These are phyloP conservation scores for Microdon myrmicae DNA, from an alignment of 2,888 invertebrate genomes.

Conservation along the genomic window DNA sequence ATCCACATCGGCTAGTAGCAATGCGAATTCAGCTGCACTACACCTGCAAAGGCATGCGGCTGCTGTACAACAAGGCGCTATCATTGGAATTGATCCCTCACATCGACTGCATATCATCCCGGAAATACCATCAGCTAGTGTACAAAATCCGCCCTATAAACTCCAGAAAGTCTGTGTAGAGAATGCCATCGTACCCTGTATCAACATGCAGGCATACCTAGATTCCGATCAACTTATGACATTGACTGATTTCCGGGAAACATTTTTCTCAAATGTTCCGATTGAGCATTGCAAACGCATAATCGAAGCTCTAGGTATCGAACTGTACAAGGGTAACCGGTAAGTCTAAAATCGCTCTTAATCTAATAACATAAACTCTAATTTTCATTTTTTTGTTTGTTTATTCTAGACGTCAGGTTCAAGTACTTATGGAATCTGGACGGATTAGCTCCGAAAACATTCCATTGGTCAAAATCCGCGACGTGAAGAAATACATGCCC, in stretches of 20 bases:
- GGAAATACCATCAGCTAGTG: conserved; percentile 75
- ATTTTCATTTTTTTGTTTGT: neutral
- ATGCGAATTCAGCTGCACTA: conserved; percentile 65
- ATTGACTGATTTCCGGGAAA: conserved; percentile 80
- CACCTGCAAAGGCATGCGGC: conserved; percentile 67
- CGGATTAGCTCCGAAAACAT: conserved; percentile 79
- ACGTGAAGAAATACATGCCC: conserved; percentile 86
- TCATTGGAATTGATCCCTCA: conserved; percentile 56
- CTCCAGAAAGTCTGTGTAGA: conserved; percentile 84
- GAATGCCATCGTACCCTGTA: conserved; percentile 84
- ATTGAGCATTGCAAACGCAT: conserved; percentile 81
- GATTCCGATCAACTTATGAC: conserved; percentile 86
- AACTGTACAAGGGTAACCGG: conserved; percentile 85
- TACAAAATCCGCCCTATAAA: conserved; percentile 80
- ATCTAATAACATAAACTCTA: neutral
- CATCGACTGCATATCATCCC: conserved; percentile 73
- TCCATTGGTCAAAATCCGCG: conserved; percentile 83
- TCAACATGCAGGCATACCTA: conserved; percentile 86
- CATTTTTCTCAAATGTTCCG: conserved; percentile 82
- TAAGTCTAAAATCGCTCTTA: conserved; percentile 66
- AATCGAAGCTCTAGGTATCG: conserved; percentile 82
- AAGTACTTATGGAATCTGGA: conserved; percentile 79
- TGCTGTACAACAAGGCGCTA: conserved; percentile 55
- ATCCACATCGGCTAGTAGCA: conserved; percentile 51
- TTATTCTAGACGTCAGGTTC: conserved; percentile 75